Percentiles rank a stretch among this genome's conserved stretches.
phyloP scores from a whole-genome alignment of 2,797 vertebrate genomes.

The Hephaestus fuliginosus region DNA sequence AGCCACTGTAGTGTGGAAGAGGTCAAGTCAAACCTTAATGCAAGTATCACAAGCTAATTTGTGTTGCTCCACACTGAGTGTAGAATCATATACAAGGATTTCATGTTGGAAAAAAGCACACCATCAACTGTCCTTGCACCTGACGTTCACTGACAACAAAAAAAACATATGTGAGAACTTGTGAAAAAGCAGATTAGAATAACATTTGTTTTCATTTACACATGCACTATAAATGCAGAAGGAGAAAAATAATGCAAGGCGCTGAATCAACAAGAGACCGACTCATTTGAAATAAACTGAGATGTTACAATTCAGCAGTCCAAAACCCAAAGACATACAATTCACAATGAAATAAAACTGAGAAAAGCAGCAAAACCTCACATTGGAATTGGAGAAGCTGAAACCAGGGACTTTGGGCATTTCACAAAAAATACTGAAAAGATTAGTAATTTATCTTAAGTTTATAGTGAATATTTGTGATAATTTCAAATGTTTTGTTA shows the following conservation, averaged over 20 bases:
- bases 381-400: not conserved
- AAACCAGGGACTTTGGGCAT: not conserved
- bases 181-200: conserved; percentile 37
- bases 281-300: conserved; percentile 10
- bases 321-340: conserved; percentile 6
- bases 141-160: conserved; percentile 20
- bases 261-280: conserved; percentile 17
- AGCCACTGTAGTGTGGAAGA: not conserved
- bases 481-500: not conserved
- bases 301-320: not conserved
- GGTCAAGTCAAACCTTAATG: conserved; percentile 20
- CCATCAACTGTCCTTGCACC: conserved; percentile 21
- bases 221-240: conserved; percentile 14
- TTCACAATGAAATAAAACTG: not conserved
- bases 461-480: not conserved
- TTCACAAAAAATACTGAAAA: not conserved
- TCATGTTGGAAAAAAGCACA: conserved; percentile 10
- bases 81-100: not conserved
- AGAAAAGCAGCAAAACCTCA: not conserved
- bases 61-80: conserved; percentile 3
- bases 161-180: conserved; percentile 6
- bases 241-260: not conserved
- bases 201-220: conserved; percentile 36
- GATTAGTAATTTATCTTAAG: not conserved
- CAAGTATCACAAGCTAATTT: conserved; percentile 11